These are phyloP conservation scores for Piprites chloris DNA, from an alignment of 2,113 vertebrate species.

Conservation along the genomic window DNA sequence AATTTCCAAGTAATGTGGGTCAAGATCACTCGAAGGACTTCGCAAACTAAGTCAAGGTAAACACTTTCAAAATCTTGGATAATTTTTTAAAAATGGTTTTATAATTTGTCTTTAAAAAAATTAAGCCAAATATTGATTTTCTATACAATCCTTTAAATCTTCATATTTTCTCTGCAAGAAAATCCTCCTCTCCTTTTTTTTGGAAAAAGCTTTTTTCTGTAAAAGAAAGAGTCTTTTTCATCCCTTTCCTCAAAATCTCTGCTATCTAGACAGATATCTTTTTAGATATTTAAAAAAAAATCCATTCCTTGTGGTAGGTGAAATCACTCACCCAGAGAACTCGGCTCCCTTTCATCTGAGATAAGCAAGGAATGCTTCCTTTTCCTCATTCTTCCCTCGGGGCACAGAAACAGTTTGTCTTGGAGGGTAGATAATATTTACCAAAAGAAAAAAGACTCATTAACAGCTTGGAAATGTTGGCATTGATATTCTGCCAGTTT, in stretches of 20 bases:
- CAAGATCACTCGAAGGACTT: not conserved
- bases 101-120: not conserved
- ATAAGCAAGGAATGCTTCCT: not conserved
- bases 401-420: not conserved
- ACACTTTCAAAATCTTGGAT: not conserved
- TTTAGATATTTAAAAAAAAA: not conserved
- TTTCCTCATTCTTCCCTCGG: not conserved
- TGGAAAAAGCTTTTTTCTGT: not conserved
- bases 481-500: not conserved
- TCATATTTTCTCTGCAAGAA: not conserved
- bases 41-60: not conserved
- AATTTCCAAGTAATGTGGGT: not conserved
- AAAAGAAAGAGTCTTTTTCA: not conserved
- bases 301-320: not conserved
- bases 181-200: not conserved
- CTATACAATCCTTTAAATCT: not conserved
- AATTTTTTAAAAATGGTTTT: not conserved
- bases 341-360: not conserved
- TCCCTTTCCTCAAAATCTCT: not conserved
- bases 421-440: not conserved
- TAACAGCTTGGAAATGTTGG: not conserved
- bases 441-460: not conserved
- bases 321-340: not conserved
- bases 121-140: not conserved
- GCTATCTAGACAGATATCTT: not conserved